Evolutionary conservation across 2,113 vertebrate genomes (phyloP).

Genomic region (Peromyscus leucopus): DNA sequence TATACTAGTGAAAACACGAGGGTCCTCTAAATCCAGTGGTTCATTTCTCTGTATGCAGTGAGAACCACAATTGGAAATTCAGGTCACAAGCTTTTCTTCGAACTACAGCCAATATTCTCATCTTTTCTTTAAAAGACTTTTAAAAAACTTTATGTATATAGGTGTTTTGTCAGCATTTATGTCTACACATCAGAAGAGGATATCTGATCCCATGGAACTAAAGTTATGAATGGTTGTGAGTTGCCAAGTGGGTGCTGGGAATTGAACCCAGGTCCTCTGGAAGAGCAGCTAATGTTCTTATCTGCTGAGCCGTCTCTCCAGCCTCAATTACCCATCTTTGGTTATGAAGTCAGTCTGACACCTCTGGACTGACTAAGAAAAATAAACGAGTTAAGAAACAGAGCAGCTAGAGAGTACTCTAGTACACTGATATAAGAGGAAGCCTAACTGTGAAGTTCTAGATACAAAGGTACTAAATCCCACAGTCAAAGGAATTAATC

Average conservation of each 20-base stretch:
- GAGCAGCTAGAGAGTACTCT: constrained; percentile 6
- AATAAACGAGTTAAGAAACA: not conserved
- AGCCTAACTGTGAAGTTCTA: constrained; percentile 23
- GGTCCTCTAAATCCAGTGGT: constrained; percentile 17
- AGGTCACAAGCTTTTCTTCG: constrained; percentile 13
- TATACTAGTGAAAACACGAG: not conserved
- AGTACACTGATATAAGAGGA: not conserved
- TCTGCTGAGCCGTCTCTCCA: not conserved
- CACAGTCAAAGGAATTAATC: not conserved
- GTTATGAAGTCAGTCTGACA: constrained; percentile 41
- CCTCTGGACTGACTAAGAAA: not conserved
- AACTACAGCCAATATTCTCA: not conserved
- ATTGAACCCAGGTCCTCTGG: not conserved
- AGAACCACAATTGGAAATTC: not conserved
- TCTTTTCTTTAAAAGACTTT: not conserved
- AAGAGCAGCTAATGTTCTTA: not conserved
- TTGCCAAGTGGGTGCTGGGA: not conserved
- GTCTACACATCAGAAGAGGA: not conserved
- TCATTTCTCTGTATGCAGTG: not conserved
- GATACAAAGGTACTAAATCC: constrained; percentile 18
- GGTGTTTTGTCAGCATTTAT: not conserved
- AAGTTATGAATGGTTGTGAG: not conserved
- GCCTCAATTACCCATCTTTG: not conserved
- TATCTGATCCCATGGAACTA: not conserved
- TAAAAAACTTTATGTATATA: not conserved